Evolutionary conservation across 2,113 vertebrate genomes (phyloP).

Genomic region (Elachura formosa): DNA sequence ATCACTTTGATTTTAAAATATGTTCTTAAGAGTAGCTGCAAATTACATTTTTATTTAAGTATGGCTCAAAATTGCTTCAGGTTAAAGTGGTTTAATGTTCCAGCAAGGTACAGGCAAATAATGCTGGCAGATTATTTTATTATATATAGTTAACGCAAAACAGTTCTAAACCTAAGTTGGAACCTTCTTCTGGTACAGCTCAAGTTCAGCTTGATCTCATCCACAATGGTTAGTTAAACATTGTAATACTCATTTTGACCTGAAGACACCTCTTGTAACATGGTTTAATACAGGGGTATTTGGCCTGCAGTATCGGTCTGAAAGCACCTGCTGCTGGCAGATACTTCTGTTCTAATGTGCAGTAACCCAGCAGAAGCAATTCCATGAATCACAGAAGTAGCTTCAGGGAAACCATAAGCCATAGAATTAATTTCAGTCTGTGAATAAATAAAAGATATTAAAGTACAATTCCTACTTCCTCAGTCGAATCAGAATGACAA

Average conservation of each 20-base stretch:
- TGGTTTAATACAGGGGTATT: background rate
- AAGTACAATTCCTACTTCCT: slow-evolving; percentile 1
- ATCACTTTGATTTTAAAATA: background rate
- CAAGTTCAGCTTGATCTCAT: background rate
- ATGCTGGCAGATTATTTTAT: background rate
- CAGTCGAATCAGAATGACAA: slow-evolving; percentile 23
- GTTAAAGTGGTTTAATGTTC: background rate
- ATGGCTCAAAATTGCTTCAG: background rate
- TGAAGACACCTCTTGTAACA: background rate
- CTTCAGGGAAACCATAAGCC: slow-evolving; percentile 45
- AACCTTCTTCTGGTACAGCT: background rate
- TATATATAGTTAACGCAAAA: background rate
- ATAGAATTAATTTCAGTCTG: slow-evolving; percentile 35
- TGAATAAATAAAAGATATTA: slow-evolving; percentile 47
- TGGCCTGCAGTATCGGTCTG: background rate
- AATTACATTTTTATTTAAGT: background rate
- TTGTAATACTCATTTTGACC: background rate
- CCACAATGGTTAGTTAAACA: background rate
- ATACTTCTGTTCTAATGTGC: slow-evolving; percentile 14
- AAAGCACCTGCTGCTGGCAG: slow-evolving; percentile 6
- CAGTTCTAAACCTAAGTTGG: background rate
- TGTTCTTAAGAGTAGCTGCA: background rate
- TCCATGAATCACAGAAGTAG: slow-evolving; percentile 22
- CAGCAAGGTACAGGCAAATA: background rate
- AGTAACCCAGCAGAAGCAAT: slow-evolving; percentile 33